Evolutionary conservation across 1,140 invertebrate species (phyloP).

Genomic region (Drosophila pruinosa): DNA sequence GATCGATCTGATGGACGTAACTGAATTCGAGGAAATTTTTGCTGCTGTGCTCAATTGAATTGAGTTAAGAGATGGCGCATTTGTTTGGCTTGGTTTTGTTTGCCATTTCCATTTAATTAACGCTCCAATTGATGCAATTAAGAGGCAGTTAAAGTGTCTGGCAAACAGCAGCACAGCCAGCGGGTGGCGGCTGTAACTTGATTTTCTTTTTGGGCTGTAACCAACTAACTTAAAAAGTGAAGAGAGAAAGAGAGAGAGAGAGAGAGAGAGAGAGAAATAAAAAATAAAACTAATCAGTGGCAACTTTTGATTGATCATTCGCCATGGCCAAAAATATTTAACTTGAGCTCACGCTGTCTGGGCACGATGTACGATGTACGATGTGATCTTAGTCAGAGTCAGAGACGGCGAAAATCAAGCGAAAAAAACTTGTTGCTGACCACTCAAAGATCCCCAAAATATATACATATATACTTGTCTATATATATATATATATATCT

Average conservation of each 20-base stretch:
- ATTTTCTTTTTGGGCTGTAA: constrained; percentile 11
- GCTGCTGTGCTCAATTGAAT: constrained; percentile 1
- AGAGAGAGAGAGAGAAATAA: not conserved
- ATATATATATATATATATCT: not conserved
- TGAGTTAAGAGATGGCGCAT: constrained; percentile 20
- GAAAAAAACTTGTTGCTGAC: constrained; percentile 35
- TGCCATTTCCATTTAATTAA: constrained; percentile 44
- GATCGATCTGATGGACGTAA: not conserved
- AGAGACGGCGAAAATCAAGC: not conserved
- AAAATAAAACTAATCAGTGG: constrained; percentile 21
- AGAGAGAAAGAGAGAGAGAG: too few relatives aligned
- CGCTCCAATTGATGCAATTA: constrained; percentile 76
- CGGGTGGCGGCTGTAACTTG: constrained; percentile 11
- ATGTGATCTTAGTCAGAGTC: constrained; percentile 50
- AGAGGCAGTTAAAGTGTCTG: constrained; percentile 12
- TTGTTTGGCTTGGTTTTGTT: constrained; percentile 4
- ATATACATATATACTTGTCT: constrained; percentile 7
- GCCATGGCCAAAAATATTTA: constrained; percentile 54
- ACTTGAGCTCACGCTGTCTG: constrained; percentile 59
- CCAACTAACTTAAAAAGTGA: constrained; percentile 10
- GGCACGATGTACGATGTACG: too few relatives aligned
- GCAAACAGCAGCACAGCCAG: constrained; percentile 8
- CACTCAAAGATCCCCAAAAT: constrained; percentile 5
- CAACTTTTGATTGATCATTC: constrained; percentile 70
- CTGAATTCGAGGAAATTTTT: not conserved